Base-by-base conservation (phyloP, 2,113 vertebrate species). In the Hymenochirus boettgeri region DNA sequence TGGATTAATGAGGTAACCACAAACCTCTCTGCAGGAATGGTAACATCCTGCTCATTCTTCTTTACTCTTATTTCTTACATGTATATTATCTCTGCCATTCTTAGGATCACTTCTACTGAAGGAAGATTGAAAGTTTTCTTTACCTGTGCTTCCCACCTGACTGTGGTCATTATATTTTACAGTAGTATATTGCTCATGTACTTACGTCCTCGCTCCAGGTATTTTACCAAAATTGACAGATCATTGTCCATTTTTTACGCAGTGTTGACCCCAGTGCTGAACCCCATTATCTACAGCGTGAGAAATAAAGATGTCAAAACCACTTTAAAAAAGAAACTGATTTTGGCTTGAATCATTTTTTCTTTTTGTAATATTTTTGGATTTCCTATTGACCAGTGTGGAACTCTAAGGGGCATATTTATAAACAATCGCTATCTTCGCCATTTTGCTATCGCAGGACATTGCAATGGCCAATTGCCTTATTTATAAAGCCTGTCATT, bases 131-230 rank as follows among this genome's bases (percentile, higher is more conserved):
- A 74, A 47, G 72, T 77, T 48, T 80, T 82, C 63, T 79, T 79
- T 1, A 73, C 74, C 2, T 80, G 79, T 17, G 75, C 77, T 7
- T 82, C 79, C 17, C 77, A 79, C 29, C 72, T 81, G 8, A 73
- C 62, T 5, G 56, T 81, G 1, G 65, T 80, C 26, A 71, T 72
- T 17, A 66, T 82, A 53, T 77, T 75, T 37, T 80, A 75, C 1
- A 13, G 47, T 4, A 50, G 18, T 21, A 50, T 50, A 18, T 22
- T 50, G 47, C 10, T 50, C 18, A 50, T 50, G 18, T 50, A 50
- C 18, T 4, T 50, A 21, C 21, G 18, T 7, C 47, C 47, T 4
- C 5, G 18, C 47, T 50, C 47, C 11, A 19, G 4, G 12, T 22
- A 4, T 19, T 22, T 21, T 19, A 21, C 4, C 23, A n/a, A 45